phyloP scores from a whole-genome alignment of 2,797 vertebrate species.

The Myotis myotis region DNA sequence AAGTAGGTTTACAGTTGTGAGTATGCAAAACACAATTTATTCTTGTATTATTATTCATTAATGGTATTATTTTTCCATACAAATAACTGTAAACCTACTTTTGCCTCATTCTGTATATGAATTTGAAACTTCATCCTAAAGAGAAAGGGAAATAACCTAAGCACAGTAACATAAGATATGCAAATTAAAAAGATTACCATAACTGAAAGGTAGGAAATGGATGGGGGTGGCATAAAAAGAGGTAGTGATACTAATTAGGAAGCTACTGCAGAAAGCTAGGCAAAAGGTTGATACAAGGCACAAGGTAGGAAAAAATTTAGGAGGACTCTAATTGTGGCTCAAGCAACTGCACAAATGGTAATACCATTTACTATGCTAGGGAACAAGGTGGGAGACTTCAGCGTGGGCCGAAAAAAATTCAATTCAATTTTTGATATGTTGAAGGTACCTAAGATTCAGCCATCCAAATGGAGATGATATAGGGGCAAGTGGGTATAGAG shows the following conservation, averaged over 20 bases:
- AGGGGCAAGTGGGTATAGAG: background rate
- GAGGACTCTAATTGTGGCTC: background rate
- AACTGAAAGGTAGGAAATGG: background rate
- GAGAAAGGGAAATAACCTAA: background rate
- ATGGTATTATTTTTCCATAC: too few relatives aligned
- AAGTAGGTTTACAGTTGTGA: background rate
- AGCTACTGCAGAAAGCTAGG: background rate
- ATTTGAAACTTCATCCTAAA: background rate
- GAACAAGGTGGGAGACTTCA: background rate
- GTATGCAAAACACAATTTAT: background rate
- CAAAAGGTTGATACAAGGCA: background rate
- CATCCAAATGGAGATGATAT: background rate
- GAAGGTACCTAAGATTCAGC: background rate
- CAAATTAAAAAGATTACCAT: background rate
- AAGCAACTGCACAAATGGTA: background rate
- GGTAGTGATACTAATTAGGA: background rate
- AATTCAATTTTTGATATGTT: background rate
- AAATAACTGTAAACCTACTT: background rate
- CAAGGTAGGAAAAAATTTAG: background rate
- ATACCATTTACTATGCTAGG: background rate
- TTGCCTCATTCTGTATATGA: background rate
- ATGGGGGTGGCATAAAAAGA: background rate
- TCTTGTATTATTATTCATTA: too few relatives aligned
- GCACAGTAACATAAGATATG: background rate
- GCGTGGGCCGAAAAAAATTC: background rate